Evolutionary conservation across 2,113 vertebrate genomes (phyloP), one percentile per base, ranked within the genome.

Genomic region (Chionis minor): DNA sequence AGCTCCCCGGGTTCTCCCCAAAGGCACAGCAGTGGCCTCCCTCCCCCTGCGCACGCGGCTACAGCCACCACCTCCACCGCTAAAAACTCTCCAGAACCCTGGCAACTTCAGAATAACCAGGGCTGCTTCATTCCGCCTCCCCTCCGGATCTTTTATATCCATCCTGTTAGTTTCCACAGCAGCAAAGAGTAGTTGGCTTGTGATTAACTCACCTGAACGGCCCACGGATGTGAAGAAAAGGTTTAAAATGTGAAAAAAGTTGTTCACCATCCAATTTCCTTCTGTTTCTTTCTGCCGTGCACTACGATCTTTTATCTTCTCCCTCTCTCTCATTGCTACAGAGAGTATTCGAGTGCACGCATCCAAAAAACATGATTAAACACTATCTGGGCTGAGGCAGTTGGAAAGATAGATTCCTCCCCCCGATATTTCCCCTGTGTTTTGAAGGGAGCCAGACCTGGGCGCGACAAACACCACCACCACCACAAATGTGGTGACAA

Each of bases 11-110:
- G 42, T 28, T 95, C 95, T 93, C 62, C 47, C 92, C 80, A 92
- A 51, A 81, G 69, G 44, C 93, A 49, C 51, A 49, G 26, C 78
- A 72, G 77, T 19, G 20, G 3, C 32, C n/a, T 27, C 85, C 22
- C 56, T 94, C 14, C 24, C 59, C 52, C 32, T 0, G 8, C 44
- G 70, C 33, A 58, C 0, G 0, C 44, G 70, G 22, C 61, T 51
- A 67, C 1, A 7, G 42, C 56, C 69, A 62, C 40, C 0, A 1
- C 12, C 35, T 5, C n/a, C 56, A 52, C 8, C 7, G 45, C 47
- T 33, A 70, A 71, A 86, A 81, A 20, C 22, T 42, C 81, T 85
- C 77, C 66, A 80, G 74, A 80, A 91, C 85, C 23, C n/a, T 63
- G 32, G 17, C 42, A 80, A 63, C 32, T 62, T 77, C 73, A 45